These are phyloP conservation scores for Coptodon rendalli DNA, from an alignment of 2,113 vertebrate genomes.

Conservation along the genomic window DNA sequence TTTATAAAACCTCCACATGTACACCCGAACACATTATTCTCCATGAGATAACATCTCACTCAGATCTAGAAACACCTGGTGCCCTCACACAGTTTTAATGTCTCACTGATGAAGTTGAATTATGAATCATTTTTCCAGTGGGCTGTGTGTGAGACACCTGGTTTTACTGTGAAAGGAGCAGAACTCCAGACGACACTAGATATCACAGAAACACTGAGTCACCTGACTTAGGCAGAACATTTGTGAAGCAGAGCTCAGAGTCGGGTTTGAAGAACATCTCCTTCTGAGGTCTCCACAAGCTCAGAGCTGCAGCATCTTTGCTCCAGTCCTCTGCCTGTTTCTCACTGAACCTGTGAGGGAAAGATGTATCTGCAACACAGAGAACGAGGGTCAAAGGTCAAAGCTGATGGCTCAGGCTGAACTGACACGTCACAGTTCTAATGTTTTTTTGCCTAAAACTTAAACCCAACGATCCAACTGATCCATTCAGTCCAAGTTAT, in stretches of 20 bases:
- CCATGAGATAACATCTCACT: not conserved
- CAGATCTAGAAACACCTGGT: accelerated
- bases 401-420: not conserved
- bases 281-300: not conserved
- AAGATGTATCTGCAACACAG: not conserved
- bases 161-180: not conserved
- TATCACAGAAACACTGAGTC: not conserved
- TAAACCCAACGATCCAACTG: accelerated
- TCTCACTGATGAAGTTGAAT: not conserved
- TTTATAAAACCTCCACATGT: not conserved
- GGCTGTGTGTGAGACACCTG: not conserved
- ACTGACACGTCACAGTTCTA: not conserved
- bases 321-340: accelerated
- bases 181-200: accelerated
- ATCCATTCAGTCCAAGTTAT: accelerated
- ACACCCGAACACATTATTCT: accelerated
- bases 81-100: accelerated
- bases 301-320: accelerated
- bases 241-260: not conserved
- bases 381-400: not conserved
- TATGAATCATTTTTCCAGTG: not conserved
- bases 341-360: accelerated
- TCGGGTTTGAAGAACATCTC: not conserved
- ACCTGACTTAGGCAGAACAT: conserved; percentile 26
- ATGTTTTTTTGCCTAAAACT: not conserved